A percentile compares a stretch with the other conserved stretches of the same genome.
Evolutionary conservation across 1,140 invertebrate genomes (phyloP).

Genomic region (Helicoverpa armigera): DNA sequence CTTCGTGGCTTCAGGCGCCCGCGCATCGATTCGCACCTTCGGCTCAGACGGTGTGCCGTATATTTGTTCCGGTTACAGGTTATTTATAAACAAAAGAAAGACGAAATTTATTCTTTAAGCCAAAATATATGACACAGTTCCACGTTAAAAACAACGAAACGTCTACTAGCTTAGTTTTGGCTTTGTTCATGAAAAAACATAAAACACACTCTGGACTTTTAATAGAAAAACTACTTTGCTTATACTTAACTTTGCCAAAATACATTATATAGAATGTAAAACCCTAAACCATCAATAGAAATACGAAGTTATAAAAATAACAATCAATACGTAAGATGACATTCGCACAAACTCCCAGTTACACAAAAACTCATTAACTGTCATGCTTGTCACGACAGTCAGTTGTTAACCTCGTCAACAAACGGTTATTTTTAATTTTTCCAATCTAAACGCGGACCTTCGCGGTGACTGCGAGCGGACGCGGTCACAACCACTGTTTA

Average conservation of each 20-base stretch:
- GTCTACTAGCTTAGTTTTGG: slow-evolving; percentile 11
- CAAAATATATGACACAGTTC: slow-evolving; percentile 82
- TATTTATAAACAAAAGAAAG: slow-evolving; percentile 84
- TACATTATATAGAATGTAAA: too few species aligned
- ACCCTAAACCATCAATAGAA: neutral
- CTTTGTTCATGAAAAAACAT: too few species aligned
- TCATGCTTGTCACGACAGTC: slow-evolving; percentile 36
- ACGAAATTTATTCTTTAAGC: slow-evolving; percentile 74
- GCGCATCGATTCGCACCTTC: slow-evolving; percentile 78
- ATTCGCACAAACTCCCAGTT: neutral
- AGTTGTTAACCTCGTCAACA: slow-evolving; percentile 47
- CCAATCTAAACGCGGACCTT: slow-evolving; percentile 51
- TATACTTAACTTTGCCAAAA: too few species aligned
- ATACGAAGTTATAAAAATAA: slow-evolving; percentile 16
- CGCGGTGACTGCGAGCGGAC: slow-evolving; percentile 44
- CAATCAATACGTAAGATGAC: slow-evolving; percentile 14
- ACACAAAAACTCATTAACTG: slow-evolving; percentile 1
- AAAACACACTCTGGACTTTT: too few species aligned
- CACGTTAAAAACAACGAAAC: slow-evolving; percentile 65
- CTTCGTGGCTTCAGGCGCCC: slow-evolving; percentile 58
- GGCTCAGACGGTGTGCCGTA: slow-evolving; percentile 80
- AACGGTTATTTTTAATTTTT: slow-evolving; percentile 49
- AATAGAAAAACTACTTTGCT: too few species aligned
- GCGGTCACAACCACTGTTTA: slow-evolving; percentile 53
- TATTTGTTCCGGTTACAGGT: slow-evolving; percentile 80